These are phyloP conservation scores for Cyanoramphus novaezelandiae DNA, from an alignment of 2,113 vertebrate species.

Conservation along the genomic window DNA sequence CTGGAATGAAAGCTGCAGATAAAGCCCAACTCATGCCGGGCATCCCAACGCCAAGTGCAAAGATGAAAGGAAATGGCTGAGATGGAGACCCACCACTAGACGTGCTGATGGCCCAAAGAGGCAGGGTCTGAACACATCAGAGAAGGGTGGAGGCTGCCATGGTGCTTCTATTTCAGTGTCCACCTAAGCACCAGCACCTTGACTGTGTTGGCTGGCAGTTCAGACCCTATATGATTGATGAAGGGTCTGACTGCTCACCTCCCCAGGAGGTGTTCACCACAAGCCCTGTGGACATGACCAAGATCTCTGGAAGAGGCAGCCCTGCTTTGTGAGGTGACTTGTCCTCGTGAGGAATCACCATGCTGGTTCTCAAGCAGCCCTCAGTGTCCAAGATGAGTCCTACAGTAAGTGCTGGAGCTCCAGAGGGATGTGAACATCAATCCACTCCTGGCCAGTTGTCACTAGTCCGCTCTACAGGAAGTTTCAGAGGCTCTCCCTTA, in stretches of 20 bases:
- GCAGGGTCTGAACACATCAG: background rate
- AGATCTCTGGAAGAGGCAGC: background rate
- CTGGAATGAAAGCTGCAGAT: background rate
- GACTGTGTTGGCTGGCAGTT: background rate
- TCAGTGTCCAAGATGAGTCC: background rate
- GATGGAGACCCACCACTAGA: background rate
- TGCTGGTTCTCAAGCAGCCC: background rate
- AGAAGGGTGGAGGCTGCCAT: background rate
- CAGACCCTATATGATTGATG: background rate
- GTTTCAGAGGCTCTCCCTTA: background rate
- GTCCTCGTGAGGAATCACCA: fast-evolving
- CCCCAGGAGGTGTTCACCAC: background rate
- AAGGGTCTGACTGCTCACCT: background rate
- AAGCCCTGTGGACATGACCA: background rate
- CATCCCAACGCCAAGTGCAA: background rate
- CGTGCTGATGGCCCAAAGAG: background rate
- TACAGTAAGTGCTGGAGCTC: background rate
- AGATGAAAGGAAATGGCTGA: background rate
- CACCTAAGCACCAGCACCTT: background rate
- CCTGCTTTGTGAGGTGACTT: background rate
- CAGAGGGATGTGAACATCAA: background rate
- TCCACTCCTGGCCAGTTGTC: background rate
- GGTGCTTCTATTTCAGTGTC: background rate
- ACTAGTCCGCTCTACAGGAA: background rate
- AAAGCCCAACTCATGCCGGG: background rate